Conservation (phyloP, 2,888 invertebrate genomes). For the Steromphala cineraria region DNA sequence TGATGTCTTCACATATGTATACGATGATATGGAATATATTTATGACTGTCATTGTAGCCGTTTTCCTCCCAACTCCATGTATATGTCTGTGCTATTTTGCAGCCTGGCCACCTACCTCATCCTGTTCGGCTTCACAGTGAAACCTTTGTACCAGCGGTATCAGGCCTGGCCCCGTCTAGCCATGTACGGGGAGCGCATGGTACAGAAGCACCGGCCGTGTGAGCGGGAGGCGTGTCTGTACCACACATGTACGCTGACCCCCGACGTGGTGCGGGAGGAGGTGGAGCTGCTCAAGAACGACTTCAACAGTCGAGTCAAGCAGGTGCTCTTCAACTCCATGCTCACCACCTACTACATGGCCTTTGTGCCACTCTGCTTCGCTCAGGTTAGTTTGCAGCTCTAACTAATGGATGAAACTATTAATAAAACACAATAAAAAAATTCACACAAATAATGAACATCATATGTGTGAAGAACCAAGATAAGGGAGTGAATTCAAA, state of each 20-base stretch:
- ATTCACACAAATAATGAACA: too few species aligned
- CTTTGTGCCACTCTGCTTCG: slow-evolving; percentile 92
- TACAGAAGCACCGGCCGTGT: slow-evolving; percentile 12
- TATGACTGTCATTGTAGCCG: too few species aligned
- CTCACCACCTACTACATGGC: slow-evolving; percentile 91
- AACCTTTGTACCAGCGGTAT: slow-evolving; percentile 84
- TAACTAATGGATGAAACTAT: too few species aligned
- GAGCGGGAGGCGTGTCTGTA: slow-evolving; percentile 48
- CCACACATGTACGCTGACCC: slow-evolving; percentile 75
- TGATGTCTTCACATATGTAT: too few species aligned
- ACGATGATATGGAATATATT: too few species aligned
- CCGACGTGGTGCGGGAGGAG: slow-evolving; percentile 82
- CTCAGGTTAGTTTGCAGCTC: slow-evolving; percentile 80
- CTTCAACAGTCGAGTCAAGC: slow-evolving; percentile 92
- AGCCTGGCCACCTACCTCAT: slow-evolving; percentile 76
- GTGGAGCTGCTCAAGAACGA: slow-evolving; percentile 89
- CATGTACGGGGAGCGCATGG: slow-evolving; percentile 27
- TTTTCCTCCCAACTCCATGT: too few species aligned
- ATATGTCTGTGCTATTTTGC: slow-evolving; percentile 40
- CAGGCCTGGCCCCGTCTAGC: slow-evolving; percentile 64
- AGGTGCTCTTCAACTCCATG: slow-evolving; percentile 89
- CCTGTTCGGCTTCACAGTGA: slow-evolving; percentile 86
- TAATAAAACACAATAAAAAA: too few species aligned
- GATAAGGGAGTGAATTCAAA: too few species aligned
- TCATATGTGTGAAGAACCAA: too few species aligned